Conservation (phyloP, 2,797 vertebrate species). For the Typhlichthys eigenmanni region DNA sequence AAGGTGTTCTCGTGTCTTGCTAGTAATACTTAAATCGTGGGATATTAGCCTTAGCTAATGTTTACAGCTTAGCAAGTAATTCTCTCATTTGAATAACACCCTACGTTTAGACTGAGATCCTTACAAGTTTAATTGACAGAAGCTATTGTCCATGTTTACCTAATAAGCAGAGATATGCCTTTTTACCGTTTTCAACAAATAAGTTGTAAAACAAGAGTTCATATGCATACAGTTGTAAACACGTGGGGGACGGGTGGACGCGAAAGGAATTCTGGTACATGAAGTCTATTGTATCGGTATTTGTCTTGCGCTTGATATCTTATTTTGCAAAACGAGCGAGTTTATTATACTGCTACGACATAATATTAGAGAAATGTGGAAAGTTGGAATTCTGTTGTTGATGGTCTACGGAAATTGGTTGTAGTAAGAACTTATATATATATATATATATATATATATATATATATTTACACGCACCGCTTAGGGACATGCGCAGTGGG, state of each 20-base stretch:
- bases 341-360: too few species aligned
- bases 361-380: too few species aligned
- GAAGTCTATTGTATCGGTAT: not conserved
- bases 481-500: slow-evolving; percentile 26
- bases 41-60: slow-evolving; percentile 37
- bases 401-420: not conserved
- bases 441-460: too few species aligned
- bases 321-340: too few species aligned
- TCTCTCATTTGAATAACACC: not conserved
- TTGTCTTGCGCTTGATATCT: not conserved
- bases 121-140: not conserved
- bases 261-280: slow-evolving; percentile 3
- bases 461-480: not conserved
- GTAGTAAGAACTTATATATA: too few species aligned
- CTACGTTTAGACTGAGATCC: not conserved
- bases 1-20: too few species aligned
- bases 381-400: too few species aligned
- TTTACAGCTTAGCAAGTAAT: slow-evolving; percentile 12
- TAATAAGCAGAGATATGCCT: not conserved
- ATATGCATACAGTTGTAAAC: slow-evolving; percentile 32
- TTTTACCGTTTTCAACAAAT: not conserved
- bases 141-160: fast-evolving
- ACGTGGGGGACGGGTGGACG: slow-evolving; percentile 15
- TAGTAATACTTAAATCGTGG: not conserved
- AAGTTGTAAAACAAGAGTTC: not conserved